Evolutionary conservation across 1,140 invertebrate genomes (phyloP), one percentile per base, ranked within the genome.

Genomic region (Platyscapa corneri): DNA sequence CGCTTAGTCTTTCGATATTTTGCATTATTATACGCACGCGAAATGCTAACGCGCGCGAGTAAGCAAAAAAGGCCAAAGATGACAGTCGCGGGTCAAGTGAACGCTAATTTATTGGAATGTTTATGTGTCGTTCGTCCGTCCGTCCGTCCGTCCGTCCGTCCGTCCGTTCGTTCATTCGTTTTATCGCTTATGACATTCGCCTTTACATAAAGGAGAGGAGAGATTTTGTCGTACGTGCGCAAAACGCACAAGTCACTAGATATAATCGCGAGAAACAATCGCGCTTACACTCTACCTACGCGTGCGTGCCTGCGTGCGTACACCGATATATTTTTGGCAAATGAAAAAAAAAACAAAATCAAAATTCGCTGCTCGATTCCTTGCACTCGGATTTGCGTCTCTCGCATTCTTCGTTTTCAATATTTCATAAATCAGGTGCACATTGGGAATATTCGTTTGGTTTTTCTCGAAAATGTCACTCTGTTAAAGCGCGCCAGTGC

Each of bases 91-190:
- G 92, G 93, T 93, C 92, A 93, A 86, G 83, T 89, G 88, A 91
- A 86, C 90, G 90, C 92, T 93, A 93, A 93, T 93, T 93, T 93
- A 93, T 93, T 93, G 90, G 90, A 93, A 93, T 93, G 92, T 93
- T 93, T 93, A 92, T 83, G 81, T 83, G 85, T 65, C 80, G 85
- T 65, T 74, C 32, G 46, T 60, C n/a, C n/a, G n/a, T n/a, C n/a
- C n/a, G n/a, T n/a, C n/a, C n/a, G n/a, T n/a, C n/a, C n/a, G n/a
- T n/a, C n/a, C n/a, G n/a, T n/a, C n/a, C n/a, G n/a, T n/a, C n/a
- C n/a, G 46, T 49, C n/a, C 34, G 67, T 72, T 72, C 10, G 34
- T 32, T 39, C 67, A 18, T 75, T 37, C 20, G 32, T 56, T 30
- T 39, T 80, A 72, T 80, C 64, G 37, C 60, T 72, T 74, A 46